Evolutionary conservation across 2,888 invertebrate species (phyloP).

Genomic region (Blera fallax): DNA sequence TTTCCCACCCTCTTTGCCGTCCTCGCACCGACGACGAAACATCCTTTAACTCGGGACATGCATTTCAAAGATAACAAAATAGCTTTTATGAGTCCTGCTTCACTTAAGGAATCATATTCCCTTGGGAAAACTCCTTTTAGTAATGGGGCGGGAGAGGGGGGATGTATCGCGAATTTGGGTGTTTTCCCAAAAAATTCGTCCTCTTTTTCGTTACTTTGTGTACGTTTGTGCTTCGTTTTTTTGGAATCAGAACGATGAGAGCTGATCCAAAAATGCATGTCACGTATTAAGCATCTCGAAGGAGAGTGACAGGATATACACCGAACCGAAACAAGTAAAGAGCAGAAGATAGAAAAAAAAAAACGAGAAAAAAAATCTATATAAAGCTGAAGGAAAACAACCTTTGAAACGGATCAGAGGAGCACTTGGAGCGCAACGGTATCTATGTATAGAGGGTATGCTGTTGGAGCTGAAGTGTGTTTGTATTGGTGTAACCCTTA

Average conservation of each 20-base stretch:
- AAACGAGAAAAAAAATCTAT: background rate
- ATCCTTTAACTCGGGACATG: conserved; percentile 34
- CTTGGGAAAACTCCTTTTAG: conserved; percentile 8
- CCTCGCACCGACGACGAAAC: background rate
- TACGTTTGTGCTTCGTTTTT: conserved; percentile 10
- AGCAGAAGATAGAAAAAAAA: background rate
- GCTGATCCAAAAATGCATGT: conserved; percentile 65
- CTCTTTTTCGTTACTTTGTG: background rate
- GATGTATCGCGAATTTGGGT: conserved; percentile 42
- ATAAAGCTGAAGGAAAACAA: conserved; percentile 37
- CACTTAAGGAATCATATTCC: conserved; percentile 46
- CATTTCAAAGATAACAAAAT: conserved; percentile 65
- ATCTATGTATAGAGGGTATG: background rate
- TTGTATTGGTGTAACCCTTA: conserved; percentile 23
- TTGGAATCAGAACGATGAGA: conserved; percentile 49
- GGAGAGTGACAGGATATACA: conserved; percentile 63
- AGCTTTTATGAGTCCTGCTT: conserved; percentile 57
- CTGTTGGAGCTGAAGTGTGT: background rate
- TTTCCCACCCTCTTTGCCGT: background rate
- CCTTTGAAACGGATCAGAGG: conserved; percentile 50
- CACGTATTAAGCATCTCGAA: conserved; percentile 68
- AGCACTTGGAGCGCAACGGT: conserved; percentile 37
- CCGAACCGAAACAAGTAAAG: conserved; percentile 20
- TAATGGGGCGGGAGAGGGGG: background rate
- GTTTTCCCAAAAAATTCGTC: conserved; percentile 7